These are phyloP conservation scores for Brachionichthys hirsutus DNA, from an alignment of 2,113 vertebrate species.

Conservation along the genomic window DNA sequence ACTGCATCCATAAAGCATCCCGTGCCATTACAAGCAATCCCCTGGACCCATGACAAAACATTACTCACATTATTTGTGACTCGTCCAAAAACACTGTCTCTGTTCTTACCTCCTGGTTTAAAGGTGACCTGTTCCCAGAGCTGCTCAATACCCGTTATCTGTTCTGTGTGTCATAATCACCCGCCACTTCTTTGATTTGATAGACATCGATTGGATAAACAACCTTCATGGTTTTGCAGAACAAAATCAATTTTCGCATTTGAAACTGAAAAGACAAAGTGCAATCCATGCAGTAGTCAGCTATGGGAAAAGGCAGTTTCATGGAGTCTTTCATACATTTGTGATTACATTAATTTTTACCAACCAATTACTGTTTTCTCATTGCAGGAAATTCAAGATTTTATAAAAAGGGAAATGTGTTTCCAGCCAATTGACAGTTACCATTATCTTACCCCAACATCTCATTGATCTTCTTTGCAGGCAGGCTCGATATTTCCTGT, in stretches of 20 bases:
- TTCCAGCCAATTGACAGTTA: neutral
- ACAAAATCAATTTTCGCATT: constrained; percentile 64
- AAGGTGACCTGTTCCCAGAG: neutral
- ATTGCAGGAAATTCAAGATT: constrained; percentile 78
- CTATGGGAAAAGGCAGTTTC: constrained; percentile 1
- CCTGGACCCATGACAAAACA: constrained; percentile 1
- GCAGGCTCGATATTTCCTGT: neutral
- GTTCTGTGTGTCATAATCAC: neutral
- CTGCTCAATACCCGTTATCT: constrained; percentile 7
- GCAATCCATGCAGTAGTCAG: constrained; percentile 13
- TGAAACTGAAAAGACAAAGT: constrained; percentile 31
- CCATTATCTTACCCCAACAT: neutral
- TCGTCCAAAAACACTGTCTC: constrained; percentile 6
- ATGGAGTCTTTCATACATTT: neutral
- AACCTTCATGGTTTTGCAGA: constrained; percentile 30
- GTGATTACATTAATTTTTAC: neutral
- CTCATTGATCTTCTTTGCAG: constrained; percentile 1
- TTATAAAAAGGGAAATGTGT: constrained; percentile 74
- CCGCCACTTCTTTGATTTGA: constrained; percentile 39
- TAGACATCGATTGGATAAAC: constrained; percentile 50
- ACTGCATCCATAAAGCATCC: constrained; percentile 6
- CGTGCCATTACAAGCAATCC: neutral
- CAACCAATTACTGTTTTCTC: constrained; percentile 6
- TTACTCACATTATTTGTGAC: neutral
- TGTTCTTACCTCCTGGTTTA: neutral